Base-by-base conservation (phyloP, 2,888 invertebrate genomes). In the Phania funesta region DNA sequence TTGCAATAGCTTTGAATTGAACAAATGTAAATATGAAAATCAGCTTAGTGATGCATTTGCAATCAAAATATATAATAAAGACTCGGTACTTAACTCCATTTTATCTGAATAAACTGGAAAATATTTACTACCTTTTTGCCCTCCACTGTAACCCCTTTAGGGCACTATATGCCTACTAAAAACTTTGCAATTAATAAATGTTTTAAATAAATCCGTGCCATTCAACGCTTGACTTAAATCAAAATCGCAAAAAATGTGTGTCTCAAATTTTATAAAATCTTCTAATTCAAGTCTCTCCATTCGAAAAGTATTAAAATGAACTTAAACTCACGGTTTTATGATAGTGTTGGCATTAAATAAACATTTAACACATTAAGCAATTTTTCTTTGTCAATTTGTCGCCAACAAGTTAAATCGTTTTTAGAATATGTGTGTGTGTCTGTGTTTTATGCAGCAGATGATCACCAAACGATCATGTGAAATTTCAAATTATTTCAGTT, bases 361-460 rank as follows among this genome's bases (percentile, higher is more conserved):
- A 87, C 86, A 84, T 87, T 89, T 89, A 89, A 87, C 89, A 89
- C 89, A 88, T 89, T 88, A 86, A 83, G 86, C 76, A 84, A 85
- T 84, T 80, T 84, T 85, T 80, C 81, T 74, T 76, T 84, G 85
- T 85, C 84, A 85, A 85, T 83, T 84, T 85, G 76, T 82, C 82
- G 82, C 82, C 82, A 82, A 48, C 44, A 58, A 60, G 52, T 65
- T 50, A 11, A 41, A 64, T 60, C 67, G 9, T 24, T 41, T 52
- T 60, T 32, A 24, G 20, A 35, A 44, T 76, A 35, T 46, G 58
- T 70, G 18, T 82, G 20, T 62, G 13, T 67, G 70, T 16, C 18
- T 44, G 83, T 84, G 50, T 9, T 22, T 41, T n/a, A 22, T 13
- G 7, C 29, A 46, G 29, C 13, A 41, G 16, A 48, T 79, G 20